Evolutionary conservation across 2,888 invertebrate genomes (phyloP).

Genomic region (Diloba caeruleocephala): DNA sequence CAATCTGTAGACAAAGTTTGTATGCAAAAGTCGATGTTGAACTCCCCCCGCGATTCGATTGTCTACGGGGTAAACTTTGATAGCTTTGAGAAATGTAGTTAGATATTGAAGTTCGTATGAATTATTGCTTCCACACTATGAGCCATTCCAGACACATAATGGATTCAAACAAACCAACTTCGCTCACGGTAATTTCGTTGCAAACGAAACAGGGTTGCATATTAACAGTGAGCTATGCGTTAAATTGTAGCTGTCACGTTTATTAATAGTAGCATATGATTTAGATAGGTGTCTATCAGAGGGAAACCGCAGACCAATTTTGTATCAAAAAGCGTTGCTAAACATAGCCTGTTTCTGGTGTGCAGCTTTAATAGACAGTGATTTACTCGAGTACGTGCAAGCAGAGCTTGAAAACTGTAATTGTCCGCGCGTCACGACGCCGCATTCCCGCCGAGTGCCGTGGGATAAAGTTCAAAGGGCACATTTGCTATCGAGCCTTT

Average conservation of each 20-base stretch:
- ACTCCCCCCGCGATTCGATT: constrained; percentile 78
- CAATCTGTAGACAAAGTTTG: constrained; percentile 82
- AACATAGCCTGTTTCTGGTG: constrained; percentile 56
- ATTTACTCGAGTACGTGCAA: constrained; percentile 68
- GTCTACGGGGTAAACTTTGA: constrained; percentile 80
- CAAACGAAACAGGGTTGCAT: constrained; percentile 18
- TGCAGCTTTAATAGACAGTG: constrained; percentile 62
- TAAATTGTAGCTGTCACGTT: constrained; percentile 37
- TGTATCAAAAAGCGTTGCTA: constrained; percentile 47
- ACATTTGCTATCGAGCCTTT: constrained; percentile 67
- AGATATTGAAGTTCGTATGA: constrained; percentile 77
- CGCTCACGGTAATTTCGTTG: constrained; percentile 50
- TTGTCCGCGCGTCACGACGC: constrained; percentile 75
- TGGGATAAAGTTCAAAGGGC: constrained; percentile 79
- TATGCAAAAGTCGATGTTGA: constrained; percentile 81
- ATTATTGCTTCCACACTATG: constrained; percentile 67
- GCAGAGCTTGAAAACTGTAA: constrained; percentile 71
- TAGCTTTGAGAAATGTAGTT: constrained; percentile 79
- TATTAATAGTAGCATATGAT: constrained; percentile 43
- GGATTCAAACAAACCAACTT: constrained; percentile 65
- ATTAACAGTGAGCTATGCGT: constrained; percentile 21
- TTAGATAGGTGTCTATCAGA: constrained; percentile 31
- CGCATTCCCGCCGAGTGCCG: constrained; percentile 60
- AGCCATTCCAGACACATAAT: constrained; percentile 69
- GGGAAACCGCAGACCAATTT: constrained; percentile 46